A percentile compares a stretch with the other conserved stretches of the same genome.
Evolutionary conservation across 1,140 invertebrate genomes (phyloP).

Genomic region (Megathymus violae): DNA sequence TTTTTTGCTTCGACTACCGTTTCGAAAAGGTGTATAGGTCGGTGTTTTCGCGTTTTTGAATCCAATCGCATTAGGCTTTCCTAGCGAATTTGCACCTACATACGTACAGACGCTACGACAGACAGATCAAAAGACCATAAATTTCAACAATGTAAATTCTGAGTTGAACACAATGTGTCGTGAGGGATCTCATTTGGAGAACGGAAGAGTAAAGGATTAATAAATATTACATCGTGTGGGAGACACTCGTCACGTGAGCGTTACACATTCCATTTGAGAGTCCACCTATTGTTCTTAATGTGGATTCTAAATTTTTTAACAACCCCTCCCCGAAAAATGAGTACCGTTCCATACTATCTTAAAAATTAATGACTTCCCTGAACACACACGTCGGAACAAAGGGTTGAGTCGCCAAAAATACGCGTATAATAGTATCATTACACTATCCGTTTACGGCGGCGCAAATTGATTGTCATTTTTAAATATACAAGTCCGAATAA

Average conservation of each 20-base stretch:
- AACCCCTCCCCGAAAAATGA: conserved; percentile 43
- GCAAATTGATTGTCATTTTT: too few relatives aligned
- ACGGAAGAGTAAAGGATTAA: not conserved
- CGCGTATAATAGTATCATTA: conserved; percentile 38
- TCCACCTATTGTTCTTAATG: conserved; percentile 15
- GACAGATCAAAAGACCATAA: too few relatives aligned
- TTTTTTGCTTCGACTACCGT: too few relatives aligned
- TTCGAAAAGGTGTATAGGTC: too few relatives aligned
- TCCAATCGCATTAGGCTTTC: too few relatives aligned
- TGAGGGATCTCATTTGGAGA: conserved; percentile 22
- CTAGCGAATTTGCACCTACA: too few relatives aligned
- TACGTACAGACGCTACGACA: too few relatives aligned
- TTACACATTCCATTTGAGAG: conserved; percentile 28
- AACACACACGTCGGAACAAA: conserved; percentile 58
- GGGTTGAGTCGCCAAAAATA: conserved; percentile 55
- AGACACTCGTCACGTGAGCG: not conserved
- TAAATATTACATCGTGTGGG: conserved; percentile 26
- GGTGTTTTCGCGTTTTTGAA: too few relatives aligned
- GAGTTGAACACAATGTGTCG: conserved; percentile 7
- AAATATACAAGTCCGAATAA: too few relatives aligned
- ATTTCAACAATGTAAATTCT: not conserved
- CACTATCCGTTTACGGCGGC: conserved; percentile 1
- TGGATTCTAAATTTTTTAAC: conserved; percentile 26
- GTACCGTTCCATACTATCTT: conserved; percentile 49
- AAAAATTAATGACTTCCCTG: conserved; percentile 64